Evolutionary conservation across 1,140 invertebrate species (phyloP), one percentile per base, ranked within the genome.

Genomic region (Hylaeus anthracinus): DNA sequence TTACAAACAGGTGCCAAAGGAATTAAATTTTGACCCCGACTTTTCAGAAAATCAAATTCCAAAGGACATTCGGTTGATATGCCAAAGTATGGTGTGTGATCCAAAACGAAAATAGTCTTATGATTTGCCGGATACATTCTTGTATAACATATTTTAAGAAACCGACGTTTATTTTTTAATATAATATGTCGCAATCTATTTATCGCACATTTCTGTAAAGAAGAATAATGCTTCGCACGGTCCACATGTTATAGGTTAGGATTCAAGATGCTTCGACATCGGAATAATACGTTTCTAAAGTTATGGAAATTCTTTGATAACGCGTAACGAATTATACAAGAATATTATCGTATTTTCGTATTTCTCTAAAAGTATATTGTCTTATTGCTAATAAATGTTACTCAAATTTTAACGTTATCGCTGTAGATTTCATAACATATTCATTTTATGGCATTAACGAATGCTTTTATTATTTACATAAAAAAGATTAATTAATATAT

Each of bases 61-160:
- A 99, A 95, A 39, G 95, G 95, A 92, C 96, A 96, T 85, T 98
- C 97, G 77, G 97, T 97, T 45, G 97, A 97, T 86, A 97, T 96
- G 6, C 96, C 95, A 92, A 99, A 98, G 90, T 97, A 97, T 12
- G 97, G 96, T 0, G 97, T 97, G 88, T 98, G 98, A 90, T 99
- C 98, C 74, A 99, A 92, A 3, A 99, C 97, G 93, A 99, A 98
- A 72, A 99, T 96, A 3, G 98, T 99, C 94, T 99, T 99, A 90
- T 99, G 98, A 92, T 97, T 97, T 69, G 95, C 92, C 3, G 95
- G 95, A 90, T 94, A 95, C 89, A 95, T 93, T 82, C 82, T 90
- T 72, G 63, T 55, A 72, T 12, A 82, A 9, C 69, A 82, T 26
- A 26, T 79, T 66, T 82, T 79, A 43, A 55, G 12, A 56, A 53